Evolutionary conservation across 2,113 vertebrate genomes (phyloP).

Genomic region (Regulus satrapa): DNA sequence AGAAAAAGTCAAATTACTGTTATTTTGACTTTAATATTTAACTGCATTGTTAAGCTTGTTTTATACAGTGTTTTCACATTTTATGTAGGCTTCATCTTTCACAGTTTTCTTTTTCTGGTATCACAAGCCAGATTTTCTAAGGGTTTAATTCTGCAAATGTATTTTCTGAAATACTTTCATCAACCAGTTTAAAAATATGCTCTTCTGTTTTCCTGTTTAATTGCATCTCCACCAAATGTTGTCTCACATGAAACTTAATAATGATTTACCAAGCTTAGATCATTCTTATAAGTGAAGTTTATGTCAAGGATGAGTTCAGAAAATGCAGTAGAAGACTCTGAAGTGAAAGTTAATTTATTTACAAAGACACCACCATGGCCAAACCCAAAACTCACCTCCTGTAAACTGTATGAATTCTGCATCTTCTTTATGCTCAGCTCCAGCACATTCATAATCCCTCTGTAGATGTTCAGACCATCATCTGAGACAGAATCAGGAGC

Average conservation of each 20-base stretch:
- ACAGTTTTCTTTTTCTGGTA: not conserved
- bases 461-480: conserved; percentile 54
- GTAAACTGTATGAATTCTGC: conserved; percentile 57
- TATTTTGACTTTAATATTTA: not conserved
- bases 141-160: not conserved
- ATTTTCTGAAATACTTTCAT: not conserved
- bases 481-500: conserved; percentile 13
- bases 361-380: not conserved
- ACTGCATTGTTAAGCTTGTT: not conserved
- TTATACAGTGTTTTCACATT: not conserved
- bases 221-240: not conserved
- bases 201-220: not conserved
- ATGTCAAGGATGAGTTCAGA: not conserved
- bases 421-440: conserved; percentile 57
- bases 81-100: not conserved
- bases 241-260: not conserved
- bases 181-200: not conserved
- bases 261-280: not conserved
- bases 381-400: conserved; percentile 60
- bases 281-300: not conserved
- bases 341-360: not conserved
- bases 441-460: conserved; percentile 51
- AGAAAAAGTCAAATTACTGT: conserved; percentile 27
- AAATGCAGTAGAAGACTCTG: not conserved
- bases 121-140: not conserved